Percentiles rank a stretch among this genome's conserved stretches.
Evolutionary conservation across 2,888 invertebrate species (phyloP).

Genomic region (Spodoptera littoralis): DNA sequence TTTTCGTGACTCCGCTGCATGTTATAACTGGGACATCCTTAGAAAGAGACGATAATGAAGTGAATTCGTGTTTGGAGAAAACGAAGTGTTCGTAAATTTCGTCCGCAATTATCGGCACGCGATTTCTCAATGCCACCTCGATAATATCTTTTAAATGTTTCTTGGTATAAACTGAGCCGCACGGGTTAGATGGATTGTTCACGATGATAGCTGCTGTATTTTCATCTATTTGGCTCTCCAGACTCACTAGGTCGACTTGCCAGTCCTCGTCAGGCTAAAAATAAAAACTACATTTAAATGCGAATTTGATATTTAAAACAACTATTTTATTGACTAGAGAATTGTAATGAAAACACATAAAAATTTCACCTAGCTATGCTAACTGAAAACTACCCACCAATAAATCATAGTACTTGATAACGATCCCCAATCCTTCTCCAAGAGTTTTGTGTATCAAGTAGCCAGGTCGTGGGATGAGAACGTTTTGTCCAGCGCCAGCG

Average conservation of each 20-base stretch:
- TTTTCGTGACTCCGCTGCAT: conserved; percentile 98
- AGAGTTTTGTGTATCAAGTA: conserved; percentile 97
- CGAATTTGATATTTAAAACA: too few relatives aligned
- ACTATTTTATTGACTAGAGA: too few relatives aligned
- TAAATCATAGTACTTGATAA: conserved; percentile 92
- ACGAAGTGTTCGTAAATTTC: conserved; percentile 99
- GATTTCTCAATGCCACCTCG: conserved; percentile 92
- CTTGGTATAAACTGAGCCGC: conserved; percentile 96
- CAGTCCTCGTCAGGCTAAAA: conserved; percentile 93
- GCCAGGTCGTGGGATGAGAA: conserved; percentile 97
- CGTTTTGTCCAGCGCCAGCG: conserved; percentile 96
- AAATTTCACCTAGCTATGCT: too few relatives aligned
- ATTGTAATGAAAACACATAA: too few relatives aligned
- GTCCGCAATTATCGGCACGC: conserved; percentile 97
- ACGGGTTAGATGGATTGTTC: conserved; percentile 99
- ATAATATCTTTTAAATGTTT: conserved; percentile 94
- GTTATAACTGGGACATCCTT: conserved; percentile 96
- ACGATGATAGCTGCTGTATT: conserved; percentile 96
- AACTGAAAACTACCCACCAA: conserved; percentile 81
- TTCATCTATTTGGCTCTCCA: conserved; percentile 96
- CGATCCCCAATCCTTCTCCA: conserved; percentile 94
- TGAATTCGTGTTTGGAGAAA: conserved; percentile 93
- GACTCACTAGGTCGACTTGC: conserved; percentile 95
- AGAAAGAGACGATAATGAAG: conserved; percentile 95
- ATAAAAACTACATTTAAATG: background rate